Base-by-base conservation (phyloP, 2,888 invertebrate genomes). In the Phyto melanocephala region DNA sequence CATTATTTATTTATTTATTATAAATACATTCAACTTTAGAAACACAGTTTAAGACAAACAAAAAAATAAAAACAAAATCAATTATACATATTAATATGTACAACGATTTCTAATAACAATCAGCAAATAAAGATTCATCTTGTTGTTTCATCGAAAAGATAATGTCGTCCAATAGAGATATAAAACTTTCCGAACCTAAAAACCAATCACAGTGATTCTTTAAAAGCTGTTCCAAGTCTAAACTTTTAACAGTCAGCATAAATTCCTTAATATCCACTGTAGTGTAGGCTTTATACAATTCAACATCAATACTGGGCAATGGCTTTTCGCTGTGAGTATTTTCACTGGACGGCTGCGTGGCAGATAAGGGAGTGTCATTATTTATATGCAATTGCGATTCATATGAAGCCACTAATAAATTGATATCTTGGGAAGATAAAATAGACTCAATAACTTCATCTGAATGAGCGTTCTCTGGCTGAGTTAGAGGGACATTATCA, bases 81-180 rank as follows among this genome's bases (percentile, higher is more conserved):
- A 24, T 42, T 20, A 45, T 15, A 0, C 7, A 28, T 15, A 17
- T 60, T 20, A 10, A 20, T n/a, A 54, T 24, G 37, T 47, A 5
- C 20, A 50, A 54, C 1, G 28, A 52, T 50, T 50, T 7, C 86
- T 85, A 89, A 84, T 89, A 89, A 81, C 89, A 89, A 88, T 89
- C 89, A 15, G 89, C 88, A 75, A 87, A 85, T 70, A 88, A 86
- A 75, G 85, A 86, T 62, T 87, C 87, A 79, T 85, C 86, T 37
- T 78, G 62, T 42, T 70, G 87, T 52, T 86, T 86, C 24, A 89
- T 85, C n/a, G 86, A 86, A 78, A 80, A 83, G 3, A 87, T 76
- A 22, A 96, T 94, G 89, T 96, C 96, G 86, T 96, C 95, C 1
- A 96, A 89, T 4, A 96, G 91, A 0, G 95, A 95, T 2, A 93